These are phyloP conservation scores for Pocillopora grandis DNA, from an alignment of 92 coral and sea anemone genomes.

Conservation along the genomic window DNA sequence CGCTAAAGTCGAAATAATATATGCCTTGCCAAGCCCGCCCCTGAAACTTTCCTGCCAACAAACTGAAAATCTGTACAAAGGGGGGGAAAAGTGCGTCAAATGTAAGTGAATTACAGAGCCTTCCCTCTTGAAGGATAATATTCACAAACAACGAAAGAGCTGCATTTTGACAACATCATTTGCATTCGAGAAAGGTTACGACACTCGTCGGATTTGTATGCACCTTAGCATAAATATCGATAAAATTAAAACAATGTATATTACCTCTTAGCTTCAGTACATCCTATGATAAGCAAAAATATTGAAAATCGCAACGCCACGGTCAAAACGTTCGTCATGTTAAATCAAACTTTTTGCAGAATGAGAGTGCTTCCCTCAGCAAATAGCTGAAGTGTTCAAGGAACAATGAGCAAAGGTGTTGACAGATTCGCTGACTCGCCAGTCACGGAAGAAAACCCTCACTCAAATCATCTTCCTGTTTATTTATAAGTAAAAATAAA, in stretches of 20 bases:
- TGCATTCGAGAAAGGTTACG: neutral
- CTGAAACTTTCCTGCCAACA: too few relatives aligned
- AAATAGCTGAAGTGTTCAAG: neutral
- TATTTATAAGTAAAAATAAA: too few relatives aligned
- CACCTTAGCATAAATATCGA: neutral
- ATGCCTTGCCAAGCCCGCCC: too few relatives aligned
- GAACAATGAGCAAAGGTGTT: neutral
- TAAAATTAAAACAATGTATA: neutral
- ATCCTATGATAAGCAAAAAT: neutral
- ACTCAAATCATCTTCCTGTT: too few relatives aligned
- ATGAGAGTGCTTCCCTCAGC: neutral
- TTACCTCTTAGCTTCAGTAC: conserved; percentile 2
- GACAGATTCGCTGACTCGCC: neutral
- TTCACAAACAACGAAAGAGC: too few relatives aligned
- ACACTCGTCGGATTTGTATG: neutral
- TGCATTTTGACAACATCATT: too few relatives aligned
- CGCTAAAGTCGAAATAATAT: too few relatives aligned
- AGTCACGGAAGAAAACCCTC: too few relatives aligned
- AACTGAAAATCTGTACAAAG: too few relatives aligned
- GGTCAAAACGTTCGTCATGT: neutral
- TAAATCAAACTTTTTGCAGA: neutral
- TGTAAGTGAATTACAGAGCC: too few relatives aligned
- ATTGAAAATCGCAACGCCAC: neutral
- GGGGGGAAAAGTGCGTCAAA: too few relatives aligned
- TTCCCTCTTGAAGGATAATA: too few relatives aligned